Evolutionary conservation across 2,888 invertebrate species (phyloP), one percentile per base, ranked within the genome.

Genomic region (Chaitophorus viminalis): DNA sequence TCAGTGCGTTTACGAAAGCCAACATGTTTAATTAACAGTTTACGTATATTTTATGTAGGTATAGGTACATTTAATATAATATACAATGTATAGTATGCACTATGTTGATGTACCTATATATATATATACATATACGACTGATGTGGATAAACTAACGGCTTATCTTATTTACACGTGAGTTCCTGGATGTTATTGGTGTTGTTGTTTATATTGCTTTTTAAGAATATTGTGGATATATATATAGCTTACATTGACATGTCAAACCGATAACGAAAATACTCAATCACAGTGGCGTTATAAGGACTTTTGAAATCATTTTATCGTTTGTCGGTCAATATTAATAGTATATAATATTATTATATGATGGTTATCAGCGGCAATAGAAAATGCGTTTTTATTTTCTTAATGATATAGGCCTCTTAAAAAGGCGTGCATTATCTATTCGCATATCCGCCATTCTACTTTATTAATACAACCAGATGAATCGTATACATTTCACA

Each of bases 231-330:
- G 68, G 39, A 70, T 31, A 46, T n/a, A n/a, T n/a, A n/a, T n/a
- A n/a, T 6, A 79, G 36, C 36, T 74, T 18, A 31, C 70, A 4
- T 21, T n/a, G 68, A 11, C 18, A 36, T 29, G 75, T 83, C 82
- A 60, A 36, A 75, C 1, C 25, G 74, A 83, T 83, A 83, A 60
- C 74, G 60, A 36, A 36, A 83, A 75, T n/a, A 75, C 83, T 75
- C 60, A 29, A 83, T 72, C 82, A 72, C 33, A 1, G 79, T 14
- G 4, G 70, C 70, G 31, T 70, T 70, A 70, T 65, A 79, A 33
- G 33, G 17, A 18, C 46, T 82, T 72, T 52, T n/a, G 33, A 52
- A 72, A 72, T 60, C 0, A 54, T 72, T 72, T 74, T 54, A 60
- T 83, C 54, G 74, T 36, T 17, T 18, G 21, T 21, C 11, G 8